phyloP scores from a whole-genome alignment of 2,888 invertebrate genomes.

The Drosophila mercatorum region DNA sequence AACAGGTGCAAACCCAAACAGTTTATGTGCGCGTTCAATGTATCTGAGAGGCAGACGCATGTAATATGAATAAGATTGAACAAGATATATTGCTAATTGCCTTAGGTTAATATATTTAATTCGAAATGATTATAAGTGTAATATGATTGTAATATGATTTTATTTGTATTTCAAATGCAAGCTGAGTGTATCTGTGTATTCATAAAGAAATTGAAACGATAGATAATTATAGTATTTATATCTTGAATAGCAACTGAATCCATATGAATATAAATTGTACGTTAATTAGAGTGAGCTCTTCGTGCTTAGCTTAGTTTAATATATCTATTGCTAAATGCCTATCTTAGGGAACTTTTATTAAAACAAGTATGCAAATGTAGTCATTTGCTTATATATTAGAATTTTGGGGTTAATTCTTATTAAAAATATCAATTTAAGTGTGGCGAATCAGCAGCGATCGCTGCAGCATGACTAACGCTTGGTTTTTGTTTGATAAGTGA shows the following conservation, averaged over 20 bases:
- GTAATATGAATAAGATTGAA: background rate
- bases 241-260: background rate
- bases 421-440: constrained; percentile 6
- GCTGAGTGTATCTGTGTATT: no score
- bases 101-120: background rate
- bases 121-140: background rate
- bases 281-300: no score
- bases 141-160: no score
- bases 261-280: no score
- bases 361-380: constrained; percentile 24
- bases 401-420: background rate
- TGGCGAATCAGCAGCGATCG: background rate
- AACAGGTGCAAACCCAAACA: background rate
- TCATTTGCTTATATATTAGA: background rate
- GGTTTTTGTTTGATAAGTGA: background rate
- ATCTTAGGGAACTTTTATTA: background rate
- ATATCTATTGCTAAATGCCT: background rate
- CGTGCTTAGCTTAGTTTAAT: background rate
- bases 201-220: no score
- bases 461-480: constrained; percentile 1
- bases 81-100: background rate
- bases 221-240: background rate
- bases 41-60: background rate
- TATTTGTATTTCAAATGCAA: no score
- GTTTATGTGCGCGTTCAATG: background rate